Base-by-base conservation (phyloP, 2,797 vertebrate species). In the Gallinago solitaria region DNA sequence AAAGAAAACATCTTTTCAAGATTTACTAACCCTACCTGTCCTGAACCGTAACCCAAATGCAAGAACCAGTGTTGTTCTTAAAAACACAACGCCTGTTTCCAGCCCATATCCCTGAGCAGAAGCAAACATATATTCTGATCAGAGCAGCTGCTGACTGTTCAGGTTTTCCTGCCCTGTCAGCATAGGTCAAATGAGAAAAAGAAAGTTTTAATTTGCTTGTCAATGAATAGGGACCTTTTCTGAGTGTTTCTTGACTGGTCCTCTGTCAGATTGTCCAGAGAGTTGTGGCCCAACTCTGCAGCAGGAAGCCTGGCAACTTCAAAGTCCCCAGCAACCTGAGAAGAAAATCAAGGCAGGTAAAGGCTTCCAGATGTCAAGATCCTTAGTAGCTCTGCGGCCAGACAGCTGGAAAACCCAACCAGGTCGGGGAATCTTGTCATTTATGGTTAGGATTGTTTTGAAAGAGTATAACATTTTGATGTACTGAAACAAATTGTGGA, bases 281-380 rank as follows among this genome's bases (percentile, higher is more conserved):
- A 82, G 12, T 0, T 89, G 74, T 21, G 30, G 41, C 45, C 50
- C 48, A 80, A n/a, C 5, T 23, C 56, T 64, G 56, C 71, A 87
- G 41, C 67, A 89, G 89, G 68, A 96, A 93, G 48, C 48, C 56
- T 92, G 45, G 43, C 32, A 84, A 89, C 74, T 75, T 95, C 74
- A 92, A 95, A 95, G 74, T 11, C 45, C 16, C 35, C 45, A 39
- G 19, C 45, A 91, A 80, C 68, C 71, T 87, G 86, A 84, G 48
- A 94, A 94, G 63, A 84, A 87, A 93, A 89, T 85, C 68, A 90
- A 87, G 78, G 45, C 81, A 96, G 92, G 93, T 87, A 89, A 94
- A 92, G 68, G 39, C 20, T 96, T 95, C 93, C 96, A 96, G 95
- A 96, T 76, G 47, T 86, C 17, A 41, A 79, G n/a, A 17, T 82